Base-by-base conservation (phyloP, 2,888 invertebrate species). In the Caenorhabditis zanzibari region DNA sequence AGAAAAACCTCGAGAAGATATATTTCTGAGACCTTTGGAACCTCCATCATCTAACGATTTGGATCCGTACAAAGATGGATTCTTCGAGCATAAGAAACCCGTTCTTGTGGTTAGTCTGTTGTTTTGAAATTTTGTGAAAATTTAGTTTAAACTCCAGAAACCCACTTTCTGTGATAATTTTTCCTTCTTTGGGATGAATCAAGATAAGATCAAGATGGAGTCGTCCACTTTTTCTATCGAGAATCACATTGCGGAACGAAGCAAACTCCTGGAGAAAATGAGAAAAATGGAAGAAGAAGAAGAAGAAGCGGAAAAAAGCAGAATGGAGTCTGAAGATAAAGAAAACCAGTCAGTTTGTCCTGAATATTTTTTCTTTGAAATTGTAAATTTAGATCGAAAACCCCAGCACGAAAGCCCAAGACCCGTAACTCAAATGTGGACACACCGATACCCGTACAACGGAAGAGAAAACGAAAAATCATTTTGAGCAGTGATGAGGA, bases 121-220 rank as follows among this genome's bases (percentile, higher is more conserved):
- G 7, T 32, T 32, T 32, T 32, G 32, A 32, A 32, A 32, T n/a
- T n/a, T n/a, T n/a, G n/a, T n/a, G 32, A 32, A 32, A 32, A 32
- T 32, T 10, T 38, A 38, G 12, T 47, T n/a, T 10, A 24, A 58
- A 41, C 32, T 74, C 6, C 47, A 75, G 68, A 81, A 63, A 58
- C 16, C 41, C 4, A 16, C 10, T n/a, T 19, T 54, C 6, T 44
- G 38, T 12, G 49, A 22, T 16, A 72, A 64, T 19, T 82, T 72
- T 19, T 66, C 82, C 2, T 82, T 52, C 56, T 82, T 82, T 28
- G 82, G 82, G 16, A 59, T 82, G 71, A 63, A 66, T n/a, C 66
- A 68, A 49, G n/a, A 54, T 12, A 61, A 22, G 22, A 9, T 71
- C 9, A 49, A 63, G 14, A 64, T 63, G 22, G 63, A 69, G 12